phyloP scores from a whole-genome alignment of 2,888 invertebrate genomes.

The Trichopoda pennipes region DNA sequence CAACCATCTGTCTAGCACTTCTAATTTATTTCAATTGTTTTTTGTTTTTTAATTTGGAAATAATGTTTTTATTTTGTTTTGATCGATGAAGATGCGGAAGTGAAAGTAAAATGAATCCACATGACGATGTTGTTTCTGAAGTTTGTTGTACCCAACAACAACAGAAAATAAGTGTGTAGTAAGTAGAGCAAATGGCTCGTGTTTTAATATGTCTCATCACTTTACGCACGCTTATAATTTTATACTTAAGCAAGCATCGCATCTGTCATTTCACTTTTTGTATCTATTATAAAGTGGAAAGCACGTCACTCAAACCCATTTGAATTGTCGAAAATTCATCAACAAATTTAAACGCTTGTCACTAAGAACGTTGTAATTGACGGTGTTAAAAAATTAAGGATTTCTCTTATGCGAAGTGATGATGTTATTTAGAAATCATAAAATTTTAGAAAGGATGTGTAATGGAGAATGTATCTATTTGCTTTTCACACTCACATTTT shows the following conservation, averaged over 20 bases:
- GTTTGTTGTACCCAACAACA: conserved; percentile 26
- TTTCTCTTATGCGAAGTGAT: conserved; percentile 8
- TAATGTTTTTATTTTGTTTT: conserved; percentile 34
- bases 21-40: not conserved
- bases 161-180: conserved; percentile 46
- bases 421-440: not conserved
- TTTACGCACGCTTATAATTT: not conserved
- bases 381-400: not conserved
- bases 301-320: not conserved
- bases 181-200: conserved; percentile 47
- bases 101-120: not conserved
- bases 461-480: not conserved
- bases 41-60: not conserved
- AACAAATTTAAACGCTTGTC: conserved; percentile 38
- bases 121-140: not conserved
- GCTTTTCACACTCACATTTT: too few relatives aligned
- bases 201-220: conserved; percentile 2
- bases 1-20: not conserved
- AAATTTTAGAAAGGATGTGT: not conserved
- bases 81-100: conserved; percentile 3
- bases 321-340: conserved; percentile 22
- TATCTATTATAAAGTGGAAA: too few relatives aligned
- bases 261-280: not conserved
- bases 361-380: conserved; percentile 12
- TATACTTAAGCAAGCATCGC: not conserved